These are phyloP conservation scores for Amblyjoppa fuscipennis DNA, from an alignment of 2,888 invertebrate species.

Conservation along the genomic window DNA sequence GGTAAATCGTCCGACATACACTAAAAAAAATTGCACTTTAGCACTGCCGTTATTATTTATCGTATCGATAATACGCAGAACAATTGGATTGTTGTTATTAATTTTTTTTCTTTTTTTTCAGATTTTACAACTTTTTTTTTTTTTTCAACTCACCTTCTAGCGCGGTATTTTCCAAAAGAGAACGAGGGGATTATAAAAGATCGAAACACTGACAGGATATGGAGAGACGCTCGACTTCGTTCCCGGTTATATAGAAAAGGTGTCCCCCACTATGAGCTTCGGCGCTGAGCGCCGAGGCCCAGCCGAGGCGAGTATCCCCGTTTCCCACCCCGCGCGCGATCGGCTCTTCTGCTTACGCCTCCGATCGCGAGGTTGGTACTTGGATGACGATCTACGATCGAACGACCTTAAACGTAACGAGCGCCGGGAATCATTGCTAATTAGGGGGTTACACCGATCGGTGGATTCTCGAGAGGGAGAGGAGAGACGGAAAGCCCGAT, in stretches of 20 bases:
- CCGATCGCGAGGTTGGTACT: slow-evolving; percentile 13
- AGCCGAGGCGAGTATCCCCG: slow-evolving; percentile 28
- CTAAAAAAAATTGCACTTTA: slow-evolving; percentile 47
- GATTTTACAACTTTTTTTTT: background rate
- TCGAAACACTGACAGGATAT: slow-evolving; percentile 81
- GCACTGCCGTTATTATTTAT: slow-evolving; percentile 32
- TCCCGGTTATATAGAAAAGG: slow-evolving; percentile 83
- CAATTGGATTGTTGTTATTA: background rate
- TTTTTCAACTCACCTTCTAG: slow-evolving; percentile 59
- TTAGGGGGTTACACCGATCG: slow-evolving; percentile 13
- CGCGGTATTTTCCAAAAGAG: slow-evolving; percentile 33
- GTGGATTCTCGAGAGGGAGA: background rate
- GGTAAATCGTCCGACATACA: slow-evolving; percentile 10
- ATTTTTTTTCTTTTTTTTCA: background rate
- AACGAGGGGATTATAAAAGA: slow-evolving; percentile 59
- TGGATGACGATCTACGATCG: slow-evolving; percentile 28
- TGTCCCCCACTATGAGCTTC: slow-evolving; percentile 76
- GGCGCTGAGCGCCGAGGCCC: slow-evolving; percentile 65
- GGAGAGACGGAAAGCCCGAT: background rate
- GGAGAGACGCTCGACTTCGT: slow-evolving; percentile 81
- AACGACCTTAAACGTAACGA: slow-evolving; percentile 19
- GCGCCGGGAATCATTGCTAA: slow-evolving; percentile 24
- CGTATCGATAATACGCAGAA: slow-evolving; percentile 7
- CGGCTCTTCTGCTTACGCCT: slow-evolving; percentile 8
- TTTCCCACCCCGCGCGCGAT: slow-evolving; percentile 54